These are phyloP conservation scores for Pachyrhynchus sulphureomaculatus DNA, from an alignment of 1,140 invertebrate genomes.

Conservation along the genomic window DNA sequence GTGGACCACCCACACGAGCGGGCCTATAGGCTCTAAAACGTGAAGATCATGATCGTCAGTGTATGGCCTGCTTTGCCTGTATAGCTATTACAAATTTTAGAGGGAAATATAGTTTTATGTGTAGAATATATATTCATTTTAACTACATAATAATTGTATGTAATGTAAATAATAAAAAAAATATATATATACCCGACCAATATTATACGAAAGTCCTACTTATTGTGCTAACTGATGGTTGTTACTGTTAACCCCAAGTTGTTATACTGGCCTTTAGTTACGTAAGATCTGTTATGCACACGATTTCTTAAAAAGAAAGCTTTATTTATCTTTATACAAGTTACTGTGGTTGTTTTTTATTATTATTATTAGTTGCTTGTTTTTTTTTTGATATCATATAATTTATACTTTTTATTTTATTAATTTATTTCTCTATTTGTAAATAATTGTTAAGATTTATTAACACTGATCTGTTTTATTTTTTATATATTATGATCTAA, in stretches of 20 bases:
- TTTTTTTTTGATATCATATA: conserved; percentile 23
- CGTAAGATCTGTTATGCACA: conserved; percentile 9
- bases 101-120: no score
- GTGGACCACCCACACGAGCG: no score
- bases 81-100: no score
- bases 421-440: conserved; percentile 20
- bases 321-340: conserved; percentile 14
- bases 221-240: background rate
- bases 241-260: background rate
- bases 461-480: conserved; percentile 15
- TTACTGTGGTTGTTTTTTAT: conserved; percentile 21
- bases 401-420: conserved; percentile 23
- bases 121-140: no score
- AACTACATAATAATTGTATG: no score
- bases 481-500: conserved; percentile 9
- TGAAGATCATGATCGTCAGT: no score
- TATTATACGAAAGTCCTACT: no score
- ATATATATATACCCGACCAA: no score
- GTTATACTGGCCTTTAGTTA: background rate
- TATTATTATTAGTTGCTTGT: no score
- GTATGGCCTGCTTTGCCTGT: no score
- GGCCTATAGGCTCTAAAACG: no score
- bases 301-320: conserved; percentile 20
- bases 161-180: no score
- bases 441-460: conserved; percentile 18